Percentiles rank a stretch among this genome's conserved stretches.
Conservation (phyloP, 1,140 invertebrate species). For the Drosophila ercepeae region DNA sequence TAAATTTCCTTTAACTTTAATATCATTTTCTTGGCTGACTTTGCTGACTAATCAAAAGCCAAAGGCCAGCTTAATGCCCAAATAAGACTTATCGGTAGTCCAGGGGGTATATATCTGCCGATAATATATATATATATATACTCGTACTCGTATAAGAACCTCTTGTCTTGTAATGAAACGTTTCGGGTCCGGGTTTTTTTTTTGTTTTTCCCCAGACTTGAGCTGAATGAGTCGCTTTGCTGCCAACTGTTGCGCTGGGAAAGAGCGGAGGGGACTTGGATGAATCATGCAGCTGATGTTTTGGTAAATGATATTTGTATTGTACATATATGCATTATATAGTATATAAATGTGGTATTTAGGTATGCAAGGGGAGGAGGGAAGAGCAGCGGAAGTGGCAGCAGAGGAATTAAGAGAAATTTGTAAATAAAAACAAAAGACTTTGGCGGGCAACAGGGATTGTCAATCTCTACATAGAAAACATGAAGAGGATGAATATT, state of each 20-base stretch:
- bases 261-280: conserved; percentile 2
- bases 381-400: conserved; percentile 22
- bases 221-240: conserved; percentile 23
- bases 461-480: background rate
- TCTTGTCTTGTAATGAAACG: conserved; percentile 13
- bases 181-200: conserved; percentile 36
- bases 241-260: conserved; percentile 18
- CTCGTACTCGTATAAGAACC: background rate
- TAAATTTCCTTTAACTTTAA: no score
- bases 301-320: conserved; percentile 1
- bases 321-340: background rate
- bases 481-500: no score
- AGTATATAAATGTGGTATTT: no score
- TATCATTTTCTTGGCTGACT: background rate
- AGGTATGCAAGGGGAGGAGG: background rate
- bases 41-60: conserved; percentile 36
- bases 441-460: background rate
- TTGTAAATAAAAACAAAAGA: conserved; percentile 29
- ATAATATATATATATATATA: background rate
- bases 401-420: conserved; percentile 8
- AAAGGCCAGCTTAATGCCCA: conserved; percentile 16
- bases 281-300: conserved; percentile 33
- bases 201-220: conserved; percentile 13
- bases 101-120: background rate
- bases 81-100: conserved; percentile 21